Evolutionary conservation across 2,888 invertebrate genomes (phyloP).

Genomic region (Pseudococcus longispinus): DNA sequence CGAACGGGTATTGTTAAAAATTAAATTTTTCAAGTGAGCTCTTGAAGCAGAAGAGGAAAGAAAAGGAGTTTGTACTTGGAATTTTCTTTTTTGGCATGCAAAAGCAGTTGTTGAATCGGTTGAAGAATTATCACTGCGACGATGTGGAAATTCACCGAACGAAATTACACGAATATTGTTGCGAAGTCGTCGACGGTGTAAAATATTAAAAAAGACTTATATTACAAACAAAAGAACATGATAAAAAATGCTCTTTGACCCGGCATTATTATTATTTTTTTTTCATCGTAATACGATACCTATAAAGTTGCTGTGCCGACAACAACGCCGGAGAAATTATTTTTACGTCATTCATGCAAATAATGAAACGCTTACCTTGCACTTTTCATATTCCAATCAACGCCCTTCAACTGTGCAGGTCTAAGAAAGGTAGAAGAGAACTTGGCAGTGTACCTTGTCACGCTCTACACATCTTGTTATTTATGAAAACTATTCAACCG

Average conservation of each 20-base stretch:
- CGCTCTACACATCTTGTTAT: constrained; percentile 2
- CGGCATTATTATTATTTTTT: background rate
- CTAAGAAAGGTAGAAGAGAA: constrained; percentile 18
- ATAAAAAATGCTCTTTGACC: constrained; percentile 45
- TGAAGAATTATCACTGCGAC: constrained; percentile 25
- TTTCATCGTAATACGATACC: background rate
- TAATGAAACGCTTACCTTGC: constrained; percentile 41
- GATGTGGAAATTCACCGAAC: constrained; percentile 8
- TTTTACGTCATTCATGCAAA: constrained; percentile 24
- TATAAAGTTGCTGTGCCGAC: background rate
- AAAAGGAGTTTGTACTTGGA: background rate
- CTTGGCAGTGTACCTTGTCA: background rate
- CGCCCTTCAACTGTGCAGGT: background rate
- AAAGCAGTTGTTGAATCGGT: background rate
- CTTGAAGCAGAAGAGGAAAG: background rate
- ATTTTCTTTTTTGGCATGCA: background rate
- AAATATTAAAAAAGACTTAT: constrained; percentile 16
- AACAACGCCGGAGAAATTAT: background rate
- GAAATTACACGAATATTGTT: constrained; percentile 31
- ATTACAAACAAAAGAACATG: background rate
- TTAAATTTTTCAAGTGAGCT: background rate
- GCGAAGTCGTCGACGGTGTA: background rate
- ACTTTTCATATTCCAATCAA: constrained; percentile 37
- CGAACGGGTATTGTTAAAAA: background rate
- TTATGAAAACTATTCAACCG: constrained; percentile 4